Evolutionary conservation across 1,140 invertebrate species (phyloP).

Genomic region (Saccostrea glomerata): DNA sequence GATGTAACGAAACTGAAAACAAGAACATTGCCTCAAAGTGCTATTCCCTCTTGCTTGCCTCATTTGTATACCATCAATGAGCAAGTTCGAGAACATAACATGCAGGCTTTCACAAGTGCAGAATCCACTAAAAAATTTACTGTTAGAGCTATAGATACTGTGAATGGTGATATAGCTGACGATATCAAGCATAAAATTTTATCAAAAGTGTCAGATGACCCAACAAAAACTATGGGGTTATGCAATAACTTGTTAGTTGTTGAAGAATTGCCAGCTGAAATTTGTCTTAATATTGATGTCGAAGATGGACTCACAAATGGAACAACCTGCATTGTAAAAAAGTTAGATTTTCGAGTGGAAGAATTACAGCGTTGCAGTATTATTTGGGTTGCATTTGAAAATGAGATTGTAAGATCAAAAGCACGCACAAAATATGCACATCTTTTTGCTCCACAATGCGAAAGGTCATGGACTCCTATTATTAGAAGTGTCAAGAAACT

Average conservation of each 20-base stretch:
- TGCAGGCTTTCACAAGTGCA: constrained; percentile 9
- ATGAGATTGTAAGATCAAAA: no score
- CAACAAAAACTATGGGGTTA: neutral
- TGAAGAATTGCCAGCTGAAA: neutral
- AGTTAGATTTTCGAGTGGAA: no score
- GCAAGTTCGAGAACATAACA: constrained; percentile 52
- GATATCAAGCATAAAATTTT: constrained; percentile 41
- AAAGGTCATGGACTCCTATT: no score
- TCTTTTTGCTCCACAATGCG: no score
- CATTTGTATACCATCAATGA: constrained; percentile 54
- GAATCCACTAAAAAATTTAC: constrained; percentile 22
- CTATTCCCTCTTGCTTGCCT: constrained; percentile 15
- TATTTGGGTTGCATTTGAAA: no score
- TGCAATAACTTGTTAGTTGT: neutral
- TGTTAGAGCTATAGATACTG: constrained; percentile 38
- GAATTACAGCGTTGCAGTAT: no score
- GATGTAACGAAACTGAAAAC: constrained; percentile 11
- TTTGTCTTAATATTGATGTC: no score
- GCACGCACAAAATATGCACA: no score
- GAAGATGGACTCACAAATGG: no score
- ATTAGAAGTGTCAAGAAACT: no score
- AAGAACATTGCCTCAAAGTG: neutral
- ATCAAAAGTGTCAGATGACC: neutral
- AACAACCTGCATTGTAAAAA: no score
- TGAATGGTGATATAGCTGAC: constrained; percentile 46